These are phyloP conservation scores for Antidorcas marsupialis DNA, from an alignment of 2,113 vertebrate genomes.

Conservation along the genomic window DNA sequence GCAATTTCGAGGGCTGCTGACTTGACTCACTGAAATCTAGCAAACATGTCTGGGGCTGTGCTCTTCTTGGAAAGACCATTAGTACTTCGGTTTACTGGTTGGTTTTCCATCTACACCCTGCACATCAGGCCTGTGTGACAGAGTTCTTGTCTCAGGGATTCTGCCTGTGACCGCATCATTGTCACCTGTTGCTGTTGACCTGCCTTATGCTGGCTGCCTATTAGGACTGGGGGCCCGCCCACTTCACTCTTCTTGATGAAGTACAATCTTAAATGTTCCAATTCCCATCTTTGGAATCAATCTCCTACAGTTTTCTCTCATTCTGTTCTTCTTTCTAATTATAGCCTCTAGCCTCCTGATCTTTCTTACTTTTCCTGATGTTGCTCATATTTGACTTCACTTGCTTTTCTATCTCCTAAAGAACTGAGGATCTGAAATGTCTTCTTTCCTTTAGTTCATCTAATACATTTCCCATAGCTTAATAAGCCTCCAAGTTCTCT, in stretches of 20 bases:
- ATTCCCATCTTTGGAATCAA: not conserved
- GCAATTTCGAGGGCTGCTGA: not conserved
- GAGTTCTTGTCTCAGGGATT: not conserved
- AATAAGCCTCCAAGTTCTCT: not conserved
- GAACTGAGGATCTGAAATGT: not conserved
- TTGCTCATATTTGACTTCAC: not conserved
- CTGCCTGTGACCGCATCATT: not conserved
- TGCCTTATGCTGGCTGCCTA: not conserved
- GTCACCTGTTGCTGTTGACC: not conserved
- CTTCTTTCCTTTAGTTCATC: not conserved
- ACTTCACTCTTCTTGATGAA: not conserved
- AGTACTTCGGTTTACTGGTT: not conserved
- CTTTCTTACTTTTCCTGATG: not conserved
- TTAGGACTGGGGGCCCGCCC: accelerated
- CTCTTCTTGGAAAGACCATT: not conserved
- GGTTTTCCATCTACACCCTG: not conserved
- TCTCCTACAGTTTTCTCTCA: not conserved
- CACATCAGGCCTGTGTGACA: not conserved
- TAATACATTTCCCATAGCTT: not conserved
- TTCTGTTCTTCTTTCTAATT: not conserved
- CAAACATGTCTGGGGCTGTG: not conserved
- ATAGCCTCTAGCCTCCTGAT: not conserved
- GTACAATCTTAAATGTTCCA: not conserved
- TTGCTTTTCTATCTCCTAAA: not conserved
- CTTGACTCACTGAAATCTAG: not conserved